Evolutionary conservation across 2,113 vertebrate species (phyloP).

Genomic region (Mastomys natalensis): DNA sequence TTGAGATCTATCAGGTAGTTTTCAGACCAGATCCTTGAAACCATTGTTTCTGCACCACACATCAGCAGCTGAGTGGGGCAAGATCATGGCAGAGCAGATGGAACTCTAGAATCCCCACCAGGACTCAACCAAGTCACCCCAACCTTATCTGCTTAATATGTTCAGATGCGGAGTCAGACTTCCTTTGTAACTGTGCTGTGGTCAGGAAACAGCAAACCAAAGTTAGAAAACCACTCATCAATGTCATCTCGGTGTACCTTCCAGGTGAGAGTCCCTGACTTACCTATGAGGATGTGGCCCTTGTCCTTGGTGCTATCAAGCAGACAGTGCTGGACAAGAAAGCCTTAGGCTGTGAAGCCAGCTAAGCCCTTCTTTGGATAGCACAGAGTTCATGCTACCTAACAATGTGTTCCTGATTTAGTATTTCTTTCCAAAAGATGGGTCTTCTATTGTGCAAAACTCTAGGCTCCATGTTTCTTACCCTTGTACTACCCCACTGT

Average conservation of each 20-base stretch:
- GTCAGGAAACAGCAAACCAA: not conserved
- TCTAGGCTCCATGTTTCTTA: not conserved
- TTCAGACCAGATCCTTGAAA: not conserved
- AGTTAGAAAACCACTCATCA: not conserved
- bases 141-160: not conserved
- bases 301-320: not conserved
- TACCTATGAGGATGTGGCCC: not conserved
- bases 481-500: not conserved
- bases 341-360: not conserved
- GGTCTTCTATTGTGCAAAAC: not conserved
- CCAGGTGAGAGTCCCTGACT: not conserved
- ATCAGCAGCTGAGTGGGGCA: not conserved
- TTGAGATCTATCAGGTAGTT: not conserved
- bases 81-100: not conserved
- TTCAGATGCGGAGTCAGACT: not conserved
- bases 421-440: not conserved
- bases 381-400: not conserved
- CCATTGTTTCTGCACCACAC: not conserved
- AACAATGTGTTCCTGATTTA: not conserved
- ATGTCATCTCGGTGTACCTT: not conserved
- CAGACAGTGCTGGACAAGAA: not conserved
- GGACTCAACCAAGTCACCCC: not conserved
- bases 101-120: not conserved
- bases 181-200: not conserved
- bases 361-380: not conserved